Base-by-base conservation (phyloP, 2,797 vertebrate species). In the Carduelis carduelis region DNA sequence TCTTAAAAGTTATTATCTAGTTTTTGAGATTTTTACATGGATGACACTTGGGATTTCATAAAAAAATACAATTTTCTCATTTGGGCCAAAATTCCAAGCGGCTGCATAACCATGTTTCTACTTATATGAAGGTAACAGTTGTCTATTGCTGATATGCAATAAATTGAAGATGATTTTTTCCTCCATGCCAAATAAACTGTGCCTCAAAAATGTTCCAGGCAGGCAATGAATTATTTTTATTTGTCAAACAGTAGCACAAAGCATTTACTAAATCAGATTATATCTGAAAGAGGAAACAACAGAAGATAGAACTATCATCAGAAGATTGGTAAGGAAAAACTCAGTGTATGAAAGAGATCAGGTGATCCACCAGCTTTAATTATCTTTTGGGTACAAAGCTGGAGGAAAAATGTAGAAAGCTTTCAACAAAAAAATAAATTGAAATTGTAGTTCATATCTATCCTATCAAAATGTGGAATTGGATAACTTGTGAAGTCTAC, bases 291-390 rank as follows among this genome's bases (percentile, higher is more conserved):
- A 35, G 9, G 16, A 83, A 87, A 43, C 7, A 56, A 28, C 12
- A 47, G 32, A 77, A 80, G 4, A 32, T 14, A 8, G 23, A 74
- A 41, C 6, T 11, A 30, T 22, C 11, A 52, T 47, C 26, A 63
- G 30, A 65, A 64, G 28, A 52, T 3, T 6, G 1, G 2, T 11
- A 53, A 11, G 20, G 16, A 56, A 69, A 56, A 57, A 15, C 0
- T 0, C 14, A 37, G 4, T n/a, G 4, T 23, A 24, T 11, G 46
- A 59, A 88, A 75, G 3, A 1, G 1, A 4, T n/a, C 11, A 77
- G 6, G 8, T n/a, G 8, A 23, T 61, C 22, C 28, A 37, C 11
- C 57, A 63, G 19, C 4, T 14, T 59, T 76, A 64, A 26, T 44
- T 13, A 15, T 35, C 22, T 30, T 1, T 28, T 57, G 30, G 14